Base-by-base conservation (phyloP, 1,140 invertebrate genomes). In the Pseudomyrmex concolor region DNA sequence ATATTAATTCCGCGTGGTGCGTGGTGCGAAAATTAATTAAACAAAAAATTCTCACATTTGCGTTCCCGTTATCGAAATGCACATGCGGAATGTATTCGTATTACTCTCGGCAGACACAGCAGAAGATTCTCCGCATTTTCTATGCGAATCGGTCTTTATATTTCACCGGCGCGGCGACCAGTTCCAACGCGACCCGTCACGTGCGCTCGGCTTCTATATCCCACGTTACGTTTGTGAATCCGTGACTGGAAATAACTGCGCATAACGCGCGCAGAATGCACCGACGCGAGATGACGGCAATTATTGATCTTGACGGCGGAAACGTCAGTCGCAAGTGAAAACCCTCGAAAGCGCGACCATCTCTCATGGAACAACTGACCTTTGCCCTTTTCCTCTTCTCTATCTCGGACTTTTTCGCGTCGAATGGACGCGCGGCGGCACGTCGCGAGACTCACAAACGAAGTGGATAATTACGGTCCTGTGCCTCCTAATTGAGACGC, bases 281-380 rank as follows among this genome's bases (percentile, higher is more conserved):
- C 15, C 59, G 60, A 34, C 66, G 43, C 76, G 43, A 80, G 22
- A 66, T 71, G 76, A 80, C 76, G 64, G 76, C 76, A 60, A 80
- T 71, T 80, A 80, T 80, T 54, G 76, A 80, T 71, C 19, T 51
- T n/a, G n/a, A n/a, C n/a, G 54, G 19, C 76, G 76, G 76, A 80
- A 80, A 80, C 54, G 76, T 80, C 76, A 80, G 45, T 70, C 64
- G 76, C 64, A 51, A 48, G 15, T 34, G 34, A 43, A 48, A 59
- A 78, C 76, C 17, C 59, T n/a, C 34, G 54, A 78, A 70, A 70
- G 76, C 51, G 51, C 45, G 51, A 64, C 54, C 76, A 66, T 43
- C 43, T 70, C 76, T 78, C 5, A 7, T 12, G 54, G 34, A 34
- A 70, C 54, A 43, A 80, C 71, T 80, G 76, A 70, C 66, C 76